Base-by-base conservation (phyloP, 2,888 invertebrate species). In the Gymnosoma rotundatum region DNA sequence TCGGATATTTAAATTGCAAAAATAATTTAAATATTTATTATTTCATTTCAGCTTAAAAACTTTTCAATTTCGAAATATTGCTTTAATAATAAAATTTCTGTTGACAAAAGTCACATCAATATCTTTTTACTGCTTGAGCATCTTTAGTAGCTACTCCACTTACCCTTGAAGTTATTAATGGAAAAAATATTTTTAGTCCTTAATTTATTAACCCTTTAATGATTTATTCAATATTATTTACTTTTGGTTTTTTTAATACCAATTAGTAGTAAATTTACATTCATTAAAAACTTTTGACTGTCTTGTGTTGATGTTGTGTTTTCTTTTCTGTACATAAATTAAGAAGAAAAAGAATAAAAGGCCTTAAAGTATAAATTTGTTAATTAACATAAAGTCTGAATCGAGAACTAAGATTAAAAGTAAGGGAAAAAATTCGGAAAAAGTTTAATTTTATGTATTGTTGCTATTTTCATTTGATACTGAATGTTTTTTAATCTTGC, bases 181-280 rank as follows among this genome's bases (percentile, higher is more conserved):
- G 14, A 16, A 42, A 61, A 63, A 63, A 32, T 54, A 18, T 38
- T 36, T 69, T 38, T 5, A 50, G 52, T 45, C 12, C n/a, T 63
- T 69, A 56, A 72, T 42, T 66, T 45, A 63, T 63, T 63, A 32
- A 70, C 64, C 21, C 61, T 36, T 78, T 52, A 58, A 9, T 32
- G 20, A 16, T 20, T 48, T 63, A 5, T 48, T 20, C n/a, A 45
- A 48, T 25, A 36, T 64, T 61, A 36, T 63, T 38, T 42, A 42
- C 67, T 69, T 1, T 21, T 4, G 20, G 6, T 74, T 45, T 45
- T 76, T 78, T 70, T 32, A 58, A 42, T 56, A 45, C 80, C 80
- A 84, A 84, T 84, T 84, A 84, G 76, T 73, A 69, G 80, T 78
- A 73, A 78, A 80, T 84, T 80, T 80, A 58, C 83, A 73, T 80